Conservation (phyloP, 2,113 vertebrate genomes). For the Otolemur garnettii region DNA sequence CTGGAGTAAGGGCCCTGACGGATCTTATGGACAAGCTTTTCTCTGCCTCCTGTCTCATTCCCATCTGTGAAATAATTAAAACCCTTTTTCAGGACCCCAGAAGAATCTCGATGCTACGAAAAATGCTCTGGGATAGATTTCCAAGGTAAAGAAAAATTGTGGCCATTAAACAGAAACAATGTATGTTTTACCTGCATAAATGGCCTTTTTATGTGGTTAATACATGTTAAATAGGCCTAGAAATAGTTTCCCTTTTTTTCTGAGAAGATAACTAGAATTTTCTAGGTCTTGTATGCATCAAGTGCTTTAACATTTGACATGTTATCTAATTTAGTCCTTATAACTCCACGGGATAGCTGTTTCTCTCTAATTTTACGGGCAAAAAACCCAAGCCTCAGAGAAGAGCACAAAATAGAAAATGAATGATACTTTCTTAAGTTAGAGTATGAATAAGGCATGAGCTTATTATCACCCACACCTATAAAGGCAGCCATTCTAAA, state of each 20-base stretch:
- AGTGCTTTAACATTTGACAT: conserved; percentile 47
- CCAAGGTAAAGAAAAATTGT: neutral
- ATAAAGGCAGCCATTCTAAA: conserved; percentile 33
- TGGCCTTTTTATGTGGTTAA: conserved; percentile 16
- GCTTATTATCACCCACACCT: neutral
- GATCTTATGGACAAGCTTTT: neutral
- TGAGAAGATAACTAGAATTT: conserved; percentile 28
- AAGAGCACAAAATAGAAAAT: conserved; percentile 44
- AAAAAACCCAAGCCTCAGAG: neutral
- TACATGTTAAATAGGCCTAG: neutral
- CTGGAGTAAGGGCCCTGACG: neutral
- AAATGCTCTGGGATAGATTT: neutral
- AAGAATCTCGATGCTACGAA: neutral
- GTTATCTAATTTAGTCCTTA: conserved; percentile 17
- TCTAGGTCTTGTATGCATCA: conserved; percentile 19
- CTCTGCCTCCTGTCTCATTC: neutral
- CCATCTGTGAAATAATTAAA: neutral
- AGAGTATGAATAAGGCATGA: conserved; percentile 21
- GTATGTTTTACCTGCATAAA: conserved; percentile 7
- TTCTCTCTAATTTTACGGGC: conserved; percentile 28
- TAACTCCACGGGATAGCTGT: neutral
- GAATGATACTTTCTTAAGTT: conserved; percentile 44
- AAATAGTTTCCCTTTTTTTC: conserved; percentile 1
- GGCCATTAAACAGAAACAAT: neutral
- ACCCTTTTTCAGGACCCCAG: neutral